Evolutionary conservation across 1,140 invertebrate genomes (phyloP).

Genomic region (Spodoptera frugiperda): DNA sequence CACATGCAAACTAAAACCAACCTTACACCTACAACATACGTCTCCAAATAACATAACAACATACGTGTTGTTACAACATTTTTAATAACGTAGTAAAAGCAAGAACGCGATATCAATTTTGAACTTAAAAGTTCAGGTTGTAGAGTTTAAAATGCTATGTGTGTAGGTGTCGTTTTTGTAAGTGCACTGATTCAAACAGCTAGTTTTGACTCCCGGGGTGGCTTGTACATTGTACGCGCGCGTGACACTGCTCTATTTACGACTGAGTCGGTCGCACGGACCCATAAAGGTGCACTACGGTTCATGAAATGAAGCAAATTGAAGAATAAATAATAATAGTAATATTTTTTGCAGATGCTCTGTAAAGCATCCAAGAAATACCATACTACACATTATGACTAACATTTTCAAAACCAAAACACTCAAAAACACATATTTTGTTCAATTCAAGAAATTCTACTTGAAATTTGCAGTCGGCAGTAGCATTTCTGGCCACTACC

Average conservation of each 20-base stretch:
- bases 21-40: conserved; percentile 47
- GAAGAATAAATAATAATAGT: no score
- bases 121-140: background rate
- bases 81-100: conserved; percentile 39
- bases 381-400: no score
- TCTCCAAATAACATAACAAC: background rate
- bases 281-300: conserved; percentile 60
- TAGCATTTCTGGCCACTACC: no score
- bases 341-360: no score
- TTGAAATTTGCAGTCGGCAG: background rate
- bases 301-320: conserved; percentile 37
- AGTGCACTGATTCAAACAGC: conserved; percentile 68
- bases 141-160: conserved; percentile 50
- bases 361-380: no score
- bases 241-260: conserved; percentile 83
- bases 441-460: no score
- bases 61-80: conserved; percentile 29
- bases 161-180: conserved; percentile 30
- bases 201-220: conserved; percentile 80
- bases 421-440: no score
- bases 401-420: no score
- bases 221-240: conserved; percentile 78
- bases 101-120: conserved; percentile 11
- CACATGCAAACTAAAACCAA: conserved; percentile 47
- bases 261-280: conserved; percentile 65